Evolutionary conservation across 2,888 invertebrate species (phyloP), one percentile per base, ranked within the genome.

Genomic region (Lordiphosa andalusiaca): DNA sequence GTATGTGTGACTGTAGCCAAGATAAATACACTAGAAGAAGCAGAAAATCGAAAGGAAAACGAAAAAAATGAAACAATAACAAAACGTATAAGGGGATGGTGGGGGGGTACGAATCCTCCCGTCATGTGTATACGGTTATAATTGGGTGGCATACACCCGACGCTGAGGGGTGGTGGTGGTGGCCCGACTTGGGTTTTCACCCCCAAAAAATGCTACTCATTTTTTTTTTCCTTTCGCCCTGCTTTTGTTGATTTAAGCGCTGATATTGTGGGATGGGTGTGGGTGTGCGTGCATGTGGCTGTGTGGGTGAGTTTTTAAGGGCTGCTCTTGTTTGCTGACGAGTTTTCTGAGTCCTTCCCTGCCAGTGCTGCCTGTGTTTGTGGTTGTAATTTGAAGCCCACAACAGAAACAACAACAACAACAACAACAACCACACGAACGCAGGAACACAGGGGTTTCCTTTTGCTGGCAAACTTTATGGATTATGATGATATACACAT

Each of bases 1-100:
- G 41, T 63, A 46, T 13, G 4, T 42, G 46, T 64, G 65, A n/a
- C 40, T 50, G 36, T 51, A 60, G 49, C 65, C 37, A 50, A 64
- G 46, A 57, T 53, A 54, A 50, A 61, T 38, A 61, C 61, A 52
- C 40, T 64, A 54, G 48, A 49, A 48, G 62, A 37, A 51, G 30
- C 30, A 30, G 30, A 30, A 76, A 66, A 73, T 77, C 76, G 77
- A 80, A 73, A 41, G 68, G 40, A 68, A 68, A 67, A 59, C 49
- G 42, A 55, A 50, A 73, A 73, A 72, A 77, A 83, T 76, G 67
- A 80, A 83, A 80, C 76, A 77, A 80, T 81, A 83, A 84, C 71
- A 70, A 66, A 64, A 61, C 60, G 51, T 55, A 57, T 51, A 44
- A 1, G 30, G 30, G 30, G 30, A 1, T 3, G n/a, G n/a, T n/a